Conservation (phyloP, 2,113 vertebrate genomes). For the Himantopus leucocephalus region DNA sequence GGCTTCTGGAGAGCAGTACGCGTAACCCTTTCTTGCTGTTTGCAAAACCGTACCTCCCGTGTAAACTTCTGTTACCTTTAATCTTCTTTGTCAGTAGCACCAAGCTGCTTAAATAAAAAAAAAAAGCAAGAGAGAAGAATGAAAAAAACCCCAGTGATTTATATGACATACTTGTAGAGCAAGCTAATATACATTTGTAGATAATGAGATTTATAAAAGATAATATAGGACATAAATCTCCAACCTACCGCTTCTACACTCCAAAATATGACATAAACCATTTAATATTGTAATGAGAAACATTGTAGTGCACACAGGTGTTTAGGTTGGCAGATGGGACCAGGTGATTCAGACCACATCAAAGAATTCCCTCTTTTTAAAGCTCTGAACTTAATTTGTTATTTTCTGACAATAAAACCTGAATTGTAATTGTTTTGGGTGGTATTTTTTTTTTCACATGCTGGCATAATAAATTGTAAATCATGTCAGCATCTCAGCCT, state of each 20-base stretch:
- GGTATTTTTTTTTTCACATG: background rate
- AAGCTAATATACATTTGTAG: constrained; percentile 42
- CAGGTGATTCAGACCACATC: constrained; percentile 67
- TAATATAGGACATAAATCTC: constrained; percentile 64
- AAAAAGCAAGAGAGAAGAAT: background rate
- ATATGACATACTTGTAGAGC: constrained; percentile 48
- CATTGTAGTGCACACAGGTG: background rate
- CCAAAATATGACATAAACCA: constrained; percentile 62
- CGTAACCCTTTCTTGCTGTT: background rate
- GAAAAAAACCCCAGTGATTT: constrained; percentile 12
- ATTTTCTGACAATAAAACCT: constrained; percentile 59
- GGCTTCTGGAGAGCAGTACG: background rate
- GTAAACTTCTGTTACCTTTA: background rate
- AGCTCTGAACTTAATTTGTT: constrained; percentile 59
- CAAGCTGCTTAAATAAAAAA: background rate
- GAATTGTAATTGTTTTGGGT: background rate
- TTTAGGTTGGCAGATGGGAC: constrained; percentile 62
- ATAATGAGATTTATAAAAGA: constrained; percentile 64
- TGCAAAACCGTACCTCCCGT: background rate
- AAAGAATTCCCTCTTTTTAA: constrained; percentile 53
- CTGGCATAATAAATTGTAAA: constrained; percentile 35
- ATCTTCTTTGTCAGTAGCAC: background rate
- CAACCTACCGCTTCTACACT: constrained; percentile 39
- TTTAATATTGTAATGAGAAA: constrained; percentile 66
- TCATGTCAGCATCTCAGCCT: constrained; percentile 37